Percentiles rank a stretch among this genome's conserved stretches.
phyloP scores from a whole-genome alignment of 1,140 invertebrate species.

The Sinella curviseta region DNA sequence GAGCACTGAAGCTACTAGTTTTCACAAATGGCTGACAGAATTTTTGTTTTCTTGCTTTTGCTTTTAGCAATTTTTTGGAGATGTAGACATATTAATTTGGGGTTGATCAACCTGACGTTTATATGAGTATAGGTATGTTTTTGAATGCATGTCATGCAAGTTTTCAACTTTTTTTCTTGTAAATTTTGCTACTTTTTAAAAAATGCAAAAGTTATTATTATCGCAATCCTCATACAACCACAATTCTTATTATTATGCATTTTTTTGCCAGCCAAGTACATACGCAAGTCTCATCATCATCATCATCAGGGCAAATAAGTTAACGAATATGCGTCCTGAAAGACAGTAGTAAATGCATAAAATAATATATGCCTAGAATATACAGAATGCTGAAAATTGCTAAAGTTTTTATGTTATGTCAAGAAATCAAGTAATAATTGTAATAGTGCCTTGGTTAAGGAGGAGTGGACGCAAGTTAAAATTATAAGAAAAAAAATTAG shows the following conservation, averaged over 20 bases:
- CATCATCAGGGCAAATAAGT: too few relatives aligned
- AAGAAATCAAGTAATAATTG: conserved; percentile 11
- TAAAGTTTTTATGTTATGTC: too few relatives aligned
- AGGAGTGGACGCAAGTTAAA: not conserved
- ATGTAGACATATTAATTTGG: conserved; percentile 24
- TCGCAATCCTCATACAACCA: not conserved
- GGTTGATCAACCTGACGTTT: conserved; percentile 16
- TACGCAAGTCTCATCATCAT: too few relatives aligned
- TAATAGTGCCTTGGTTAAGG: too few relatives aligned
- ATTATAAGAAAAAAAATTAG: not conserved
- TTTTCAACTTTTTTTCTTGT: conserved; percentile 14
- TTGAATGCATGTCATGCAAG: conserved; percentile 27
- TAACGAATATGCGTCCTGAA: too few relatives aligned
- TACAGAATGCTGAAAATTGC: too few relatives aligned
- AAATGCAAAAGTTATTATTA: not conserved
- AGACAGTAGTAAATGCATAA: too few relatives aligned
- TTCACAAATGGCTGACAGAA: conserved; percentile 7
- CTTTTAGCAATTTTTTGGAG: conserved; percentile 20
- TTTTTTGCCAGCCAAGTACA: too few relatives aligned
- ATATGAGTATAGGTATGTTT: not conserved
- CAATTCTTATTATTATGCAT: too few relatives aligned
- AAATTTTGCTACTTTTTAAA: not conserved
- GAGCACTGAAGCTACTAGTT: conserved; percentile 8
- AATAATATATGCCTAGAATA: too few relatives aligned
- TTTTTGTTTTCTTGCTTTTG: not conserved